Evolutionary conservation across 1,140 invertebrate genomes (phyloP), one percentile per base, ranked within the genome.

Genomic region (Drosophila murphyi): DNA sequence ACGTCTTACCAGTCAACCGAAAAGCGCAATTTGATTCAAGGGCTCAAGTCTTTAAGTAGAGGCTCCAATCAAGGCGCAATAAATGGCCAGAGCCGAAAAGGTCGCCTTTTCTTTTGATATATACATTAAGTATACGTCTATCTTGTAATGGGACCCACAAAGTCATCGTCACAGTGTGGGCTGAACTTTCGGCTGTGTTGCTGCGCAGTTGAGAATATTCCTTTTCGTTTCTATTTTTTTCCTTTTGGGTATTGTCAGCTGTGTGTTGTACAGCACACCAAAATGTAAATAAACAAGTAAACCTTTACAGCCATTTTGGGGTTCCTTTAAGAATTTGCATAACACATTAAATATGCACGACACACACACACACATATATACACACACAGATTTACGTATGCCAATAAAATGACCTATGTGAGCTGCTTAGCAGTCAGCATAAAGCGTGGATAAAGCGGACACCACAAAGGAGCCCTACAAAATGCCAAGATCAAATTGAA

Each of bases 311-410:
- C 80, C 65, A 12, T 73, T 77, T 63, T 43, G 52, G 35, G 54
- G 32, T 51, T 75, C 69, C 73, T 61, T 73, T 75, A 50, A 59
- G 62, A 64, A 88, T 88, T 88, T 89, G 85, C 80, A 89, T 89
- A 88, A 70, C 55, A 78, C 80, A 88, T 89, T 89, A 88, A 80
- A 80, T 88, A 89, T 88, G 80, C 83, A 60, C 51, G 77, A 69
- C 80, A 83, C 67, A 60, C n/a, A 78, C 76, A 80, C 12, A 74
- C 76, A 77, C 80, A 78, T 73, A 80, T 7, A 77, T 72, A 77
- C 76, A 37, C 6, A 7, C 29, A 78, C 76, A 78, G 85, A 89
- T 89, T 83, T 69, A n/a, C 39, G 32, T 20, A 28, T 41, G 51
- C 73, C 73, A 83, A 80, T 80, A 88, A 87, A 88, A 69, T 83